Base-by-base conservation (phyloP, 2,888 invertebrate genomes). In the Eulithis testata region DNA sequence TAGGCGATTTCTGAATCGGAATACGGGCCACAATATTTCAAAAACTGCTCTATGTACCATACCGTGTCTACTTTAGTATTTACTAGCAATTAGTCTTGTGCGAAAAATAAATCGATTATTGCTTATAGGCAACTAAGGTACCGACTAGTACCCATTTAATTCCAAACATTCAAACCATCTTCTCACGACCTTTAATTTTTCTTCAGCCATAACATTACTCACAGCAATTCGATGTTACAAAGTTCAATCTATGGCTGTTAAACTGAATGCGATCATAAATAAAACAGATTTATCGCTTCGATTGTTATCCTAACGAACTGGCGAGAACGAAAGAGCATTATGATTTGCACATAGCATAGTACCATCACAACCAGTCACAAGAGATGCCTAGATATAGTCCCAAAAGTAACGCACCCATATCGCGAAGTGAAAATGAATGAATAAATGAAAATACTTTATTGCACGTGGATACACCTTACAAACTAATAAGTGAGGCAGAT, bases 211-310 rank as follows among this genome's bases (percentile, higher is more conserved):
- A 51, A 50, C 36, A 50, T 60, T 60, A 56, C 60, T 55, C 51
- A 65, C 60, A 65, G 55, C 55, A 7, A 65, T 60, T 59, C 49
- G 53, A 63, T 59, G 47, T 47, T 37, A 8, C 51, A 40, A 54
- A 49, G 54, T 27, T 44, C 49, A 43, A 55, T 59, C 54, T 44
- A 49, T 50, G 44, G 52, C 47, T 59, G 37, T 64, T 21, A 59
- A 50, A 55, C 44, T 49, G 55, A 64, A 59, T 49, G 56, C 47
- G 43, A 12, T 47, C 14, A 27, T 56, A 49, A 50, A 56, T 54
- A 21, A 21, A 21, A 21, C 47, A 44, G 40, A 40, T 54, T 61
- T 61, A 47, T 49, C n/a, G 21, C n/a, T 27, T 14, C 21, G 36
- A 54, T 8, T 60, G 40, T 11, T 36, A 47, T 54, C 7, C 5